Evolutionary conservation across 37 sponge, comb jelly and placozoan species (phyloP), one percentile per base, ranked within the genome.

Genomic region (Dysidea cf. avara): DNA sequence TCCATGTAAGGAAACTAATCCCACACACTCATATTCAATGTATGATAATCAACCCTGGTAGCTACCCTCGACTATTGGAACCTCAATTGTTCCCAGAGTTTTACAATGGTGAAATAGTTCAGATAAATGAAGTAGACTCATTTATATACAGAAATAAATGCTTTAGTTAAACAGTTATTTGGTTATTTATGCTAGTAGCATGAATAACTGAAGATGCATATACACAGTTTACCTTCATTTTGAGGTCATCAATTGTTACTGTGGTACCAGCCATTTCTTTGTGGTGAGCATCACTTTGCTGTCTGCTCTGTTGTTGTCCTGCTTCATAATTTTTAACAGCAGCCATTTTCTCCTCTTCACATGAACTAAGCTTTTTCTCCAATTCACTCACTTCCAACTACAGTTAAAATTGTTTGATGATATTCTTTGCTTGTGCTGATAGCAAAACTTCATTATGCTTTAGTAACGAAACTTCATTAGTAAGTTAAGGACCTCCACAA

Each of bases 211-310:
- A 1, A 43, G 46, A 12, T 9, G 7, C 9, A 43, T 12, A 5
- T 9, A n/a, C 43, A 21, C 20, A 61, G 25, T 69, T 47, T 54
- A 84, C 79, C 67, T 84, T 71, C 29, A 51, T 39, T 56, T 69
- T 77, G 0, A 58, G 43, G 26, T 84, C 73, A 26, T 78, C 76
- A 83, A 20, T 39, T 74, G 61, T 14, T 60, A 26, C 3, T 2
- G 33, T 12, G 67, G 53, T 1, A 60, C 62, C 13, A 49, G 43
- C 22, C 36, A 26, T 29, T 25, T 22, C 33, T 9, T 39, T 65
- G 36, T n/a, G 35, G 2, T 46, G 48, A 36, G 1, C 34, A 1
- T 35, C 55, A 2, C 66, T 64, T 29, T 65, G 20, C 12, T 65
- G 66, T 17, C 24, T 56, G 48, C 39, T 38, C 59, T 64, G 63